These are phyloP conservation scores for Deilephila porcellus DNA, from an alignment of 2,888 invertebrate genomes.

Conservation along the genomic window DNA sequence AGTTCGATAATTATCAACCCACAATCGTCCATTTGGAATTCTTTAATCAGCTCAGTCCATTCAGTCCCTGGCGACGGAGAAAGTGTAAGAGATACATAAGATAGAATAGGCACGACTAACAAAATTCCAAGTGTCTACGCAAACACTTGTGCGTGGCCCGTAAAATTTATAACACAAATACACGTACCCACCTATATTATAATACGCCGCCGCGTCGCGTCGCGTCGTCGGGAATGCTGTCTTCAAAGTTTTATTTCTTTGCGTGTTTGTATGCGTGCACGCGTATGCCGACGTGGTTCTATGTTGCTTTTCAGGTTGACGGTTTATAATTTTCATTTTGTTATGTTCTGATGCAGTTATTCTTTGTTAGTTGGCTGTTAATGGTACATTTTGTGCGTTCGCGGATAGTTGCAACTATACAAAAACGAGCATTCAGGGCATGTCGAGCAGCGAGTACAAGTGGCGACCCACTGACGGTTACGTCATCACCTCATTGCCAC, in stretches of 20 bases:
- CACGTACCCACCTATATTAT: constrained; percentile 46
- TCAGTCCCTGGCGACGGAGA: constrained; percentile 19
- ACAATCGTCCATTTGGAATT: background rate
- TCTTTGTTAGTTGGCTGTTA: background rate
- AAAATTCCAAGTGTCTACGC: constrained; percentile 68
- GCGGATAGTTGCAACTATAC: background rate
- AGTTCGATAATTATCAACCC: background rate
- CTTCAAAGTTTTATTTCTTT: constrained; percentile 64
- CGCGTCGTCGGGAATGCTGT: constrained; percentile 66
- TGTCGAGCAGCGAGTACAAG: constrained; percentile 21
- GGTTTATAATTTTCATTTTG: constrained; percentile 27
- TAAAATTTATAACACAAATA: constrained; percentile 76
- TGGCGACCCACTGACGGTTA: constrained; percentile 34
- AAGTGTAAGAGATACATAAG: constrained; percentile 29
- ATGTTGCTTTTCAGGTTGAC: constrained; percentile 21
- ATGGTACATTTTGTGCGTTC: background rate
- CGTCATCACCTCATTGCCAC: constrained; percentile 43
- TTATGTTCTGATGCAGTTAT: background rate
- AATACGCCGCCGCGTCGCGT: constrained; percentile 44
- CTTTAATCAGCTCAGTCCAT: constrained; percentile 16
- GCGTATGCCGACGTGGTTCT: constrained; percentile 37
- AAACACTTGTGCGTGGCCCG: constrained; percentile 72
- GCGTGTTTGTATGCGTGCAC: constrained; percentile 55
- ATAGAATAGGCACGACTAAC: constrained; percentile 48
- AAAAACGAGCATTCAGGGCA: constrained; percentile 41